Conservation (phyloP, 2,888 invertebrate genomes). For the Andrena marginata region DNA sequence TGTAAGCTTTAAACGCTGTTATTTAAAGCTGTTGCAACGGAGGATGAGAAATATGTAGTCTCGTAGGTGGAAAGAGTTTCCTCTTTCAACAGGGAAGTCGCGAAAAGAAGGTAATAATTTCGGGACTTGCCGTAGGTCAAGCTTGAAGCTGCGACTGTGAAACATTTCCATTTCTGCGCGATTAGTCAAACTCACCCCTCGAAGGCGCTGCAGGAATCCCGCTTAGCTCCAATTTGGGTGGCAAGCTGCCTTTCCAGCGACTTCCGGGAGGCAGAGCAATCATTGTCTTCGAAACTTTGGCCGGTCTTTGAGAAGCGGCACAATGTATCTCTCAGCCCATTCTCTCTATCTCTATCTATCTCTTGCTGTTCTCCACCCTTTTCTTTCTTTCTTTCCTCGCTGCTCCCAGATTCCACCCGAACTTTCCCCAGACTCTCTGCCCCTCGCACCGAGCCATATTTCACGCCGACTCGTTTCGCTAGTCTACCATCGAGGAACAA, state of each 20-base stretch:
- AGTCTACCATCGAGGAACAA: conserved; percentile 57
- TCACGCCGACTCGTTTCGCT: conserved; percentile 50
- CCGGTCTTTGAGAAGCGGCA: conserved; percentile 47
- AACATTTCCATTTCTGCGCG: conserved; percentile 20
- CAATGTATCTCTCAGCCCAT: conserved; percentile 14
- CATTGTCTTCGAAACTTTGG: conserved; percentile 63
- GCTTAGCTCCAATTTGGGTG: conserved; percentile 56
- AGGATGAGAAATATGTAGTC: neutral
- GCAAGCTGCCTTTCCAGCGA: conserved; percentile 33
- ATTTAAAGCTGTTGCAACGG: conserved; percentile 2
- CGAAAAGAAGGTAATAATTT: neutral
- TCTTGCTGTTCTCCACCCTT: neutral
- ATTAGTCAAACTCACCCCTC: conserved; percentile 38
- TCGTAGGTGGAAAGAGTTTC: neutral
- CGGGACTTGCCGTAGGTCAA: neutral
- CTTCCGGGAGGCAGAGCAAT: conserved; percentile 46
- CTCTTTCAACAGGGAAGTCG: too few species aligned
- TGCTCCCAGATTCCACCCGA: conserved; percentile 13
- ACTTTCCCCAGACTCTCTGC: conserved; percentile 39
- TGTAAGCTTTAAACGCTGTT: too few species aligned
- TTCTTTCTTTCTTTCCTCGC: conserved; percentile 13
- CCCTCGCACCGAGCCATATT: conserved; percentile 53
- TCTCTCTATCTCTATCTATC: conserved; percentile 1
- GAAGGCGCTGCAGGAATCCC: conserved; percentile 23
- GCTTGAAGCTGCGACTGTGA: conserved; percentile 9